Evolutionary conservation across 2,888 invertebrate species (phyloP), one percentile per base, ranked within the genome.

Genomic region (Dynastes hyllus): DNA sequence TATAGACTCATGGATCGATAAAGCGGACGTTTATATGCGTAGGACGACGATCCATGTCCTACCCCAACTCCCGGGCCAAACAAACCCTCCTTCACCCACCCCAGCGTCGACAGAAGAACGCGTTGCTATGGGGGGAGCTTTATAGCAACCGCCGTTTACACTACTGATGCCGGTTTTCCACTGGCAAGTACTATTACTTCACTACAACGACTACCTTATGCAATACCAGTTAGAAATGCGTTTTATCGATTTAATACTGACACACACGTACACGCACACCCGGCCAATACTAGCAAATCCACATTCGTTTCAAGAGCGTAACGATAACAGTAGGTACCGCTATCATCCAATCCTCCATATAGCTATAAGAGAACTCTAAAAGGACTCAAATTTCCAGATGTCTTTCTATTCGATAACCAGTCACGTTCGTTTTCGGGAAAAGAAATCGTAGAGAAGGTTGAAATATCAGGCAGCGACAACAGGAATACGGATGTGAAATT

Each of bases 1-100:
- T 61, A 58, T 37, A 58, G 58, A 32, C 40, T 55, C 70, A 27
- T 32, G 53, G 85, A 85, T 85, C 85, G 85, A 86, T 85, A 84
- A 82, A 85, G 85, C 85, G 80, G 78, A 78, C 82, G 82, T 83
- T 83, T 83, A 82, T 82, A 82, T 84, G 85, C 84, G 85, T 84
- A 84, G 84, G 84, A 82, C 82, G 84, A 82, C 82, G 83, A 83
- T 83, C 84, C 85, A 85, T 86, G 85, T 83, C 86, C 86, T 86
- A 85, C 85, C 86, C 85, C 85, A 86, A 86, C 85, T 85, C 85
- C 85, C 86, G 85, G 86, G 85, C 86, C 83, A 86, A 86, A 86
- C 86, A 86, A 86, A 86, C 85, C 85, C 85, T 82, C 81, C 78
- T 77, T 79, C 80, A 81, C 81, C 81, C 80, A 81, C 82, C 82